Percentiles rank a stretch among this genome's conserved stretches.
Evolutionary conservation across 64 coral and sea anemone species (phyloP).

Genomic region (Dendronephthya gigantea): DNA sequence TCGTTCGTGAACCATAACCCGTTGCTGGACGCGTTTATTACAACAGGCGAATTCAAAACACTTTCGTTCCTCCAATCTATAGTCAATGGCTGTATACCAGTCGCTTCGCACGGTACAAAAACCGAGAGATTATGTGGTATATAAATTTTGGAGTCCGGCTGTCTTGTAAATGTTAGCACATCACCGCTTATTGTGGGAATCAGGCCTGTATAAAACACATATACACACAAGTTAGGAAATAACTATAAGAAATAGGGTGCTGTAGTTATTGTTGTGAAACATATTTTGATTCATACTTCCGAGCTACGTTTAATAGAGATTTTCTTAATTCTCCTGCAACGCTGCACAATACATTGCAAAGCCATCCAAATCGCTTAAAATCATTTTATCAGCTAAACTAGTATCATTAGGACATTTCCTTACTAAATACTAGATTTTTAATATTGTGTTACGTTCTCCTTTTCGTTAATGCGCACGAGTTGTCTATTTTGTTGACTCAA

Average conservation of each 20-base stretch:
- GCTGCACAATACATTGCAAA: not conserved
- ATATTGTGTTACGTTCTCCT: not conserved
- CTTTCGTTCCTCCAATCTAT: not conserved
- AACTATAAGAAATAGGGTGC: not conserved
- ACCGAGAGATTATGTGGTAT: not conserved
- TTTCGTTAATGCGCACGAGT: not conserved
- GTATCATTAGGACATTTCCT: not conserved
- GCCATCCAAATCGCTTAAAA: not conserved
- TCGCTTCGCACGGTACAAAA: not conserved
- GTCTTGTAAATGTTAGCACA: not conserved
- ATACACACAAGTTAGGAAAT: not conserved
- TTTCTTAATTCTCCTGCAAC: not conserved
- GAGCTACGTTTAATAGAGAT: not conserved
- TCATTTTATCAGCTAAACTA: slow-evolving; percentile 5
- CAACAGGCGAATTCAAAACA: not conserved
- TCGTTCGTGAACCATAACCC: not conserved
- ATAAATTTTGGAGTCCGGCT: not conserved
- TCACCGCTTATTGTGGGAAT: not conserved
- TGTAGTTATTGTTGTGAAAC: not conserved
- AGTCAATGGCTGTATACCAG: not conserved
- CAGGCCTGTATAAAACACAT: not conserved
- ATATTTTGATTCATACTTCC: not conserved
- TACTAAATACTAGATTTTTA: not conserved
- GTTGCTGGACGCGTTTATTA: not conserved
- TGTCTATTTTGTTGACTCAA: not conserved